phyloP scores from a whole-genome alignment of 2,797 vertebrate species.

The Peromyscus attwateri region DNA sequence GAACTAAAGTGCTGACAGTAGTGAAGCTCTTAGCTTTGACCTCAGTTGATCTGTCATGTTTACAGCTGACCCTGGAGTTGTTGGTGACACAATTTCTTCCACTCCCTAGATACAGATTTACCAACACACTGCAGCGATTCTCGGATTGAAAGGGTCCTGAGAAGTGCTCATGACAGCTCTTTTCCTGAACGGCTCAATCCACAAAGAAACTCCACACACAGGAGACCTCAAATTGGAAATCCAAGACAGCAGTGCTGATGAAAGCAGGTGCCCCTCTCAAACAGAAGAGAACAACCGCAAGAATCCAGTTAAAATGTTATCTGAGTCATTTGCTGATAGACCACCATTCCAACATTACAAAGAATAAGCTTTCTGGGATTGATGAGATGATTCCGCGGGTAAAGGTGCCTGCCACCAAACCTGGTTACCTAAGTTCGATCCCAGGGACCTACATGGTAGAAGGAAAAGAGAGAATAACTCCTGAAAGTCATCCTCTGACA shows the following conservation, averaged over 20 bases:
- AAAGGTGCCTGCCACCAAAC: not conserved
- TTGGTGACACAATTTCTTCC: not conserved
- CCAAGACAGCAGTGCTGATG: accelerated
- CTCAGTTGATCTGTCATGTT: not conserved
- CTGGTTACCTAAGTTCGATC: not conserved
- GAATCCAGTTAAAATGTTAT: no score
- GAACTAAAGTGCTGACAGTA: accelerated
- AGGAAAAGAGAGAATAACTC: not conserved
- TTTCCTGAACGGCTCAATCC: accelerated
- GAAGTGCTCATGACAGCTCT: accelerated
- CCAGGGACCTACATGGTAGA: not conserved
- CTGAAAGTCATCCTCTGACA: not conserved
- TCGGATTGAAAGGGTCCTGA: no score
- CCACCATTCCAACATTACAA: not conserved
- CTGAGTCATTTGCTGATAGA: not conserved
- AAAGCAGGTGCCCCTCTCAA: not conserved
- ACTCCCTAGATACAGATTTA: not conserved
- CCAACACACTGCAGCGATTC: not conserved
- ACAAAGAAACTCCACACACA: accelerated
- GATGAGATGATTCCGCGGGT: not conserved
- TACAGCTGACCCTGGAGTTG: not conserved
- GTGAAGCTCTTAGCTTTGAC: not conserved
- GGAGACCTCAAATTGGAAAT: not conserved
- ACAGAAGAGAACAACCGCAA: not conserved
- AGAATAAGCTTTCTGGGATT: not conserved